Percentiles rank a stretch among this genome's conserved stretches.
These are phyloP conservation scores for Excalfactoria chinensis DNA, from an alignment of 2,113 vertebrate species.

Conservation along the genomic window DNA sequence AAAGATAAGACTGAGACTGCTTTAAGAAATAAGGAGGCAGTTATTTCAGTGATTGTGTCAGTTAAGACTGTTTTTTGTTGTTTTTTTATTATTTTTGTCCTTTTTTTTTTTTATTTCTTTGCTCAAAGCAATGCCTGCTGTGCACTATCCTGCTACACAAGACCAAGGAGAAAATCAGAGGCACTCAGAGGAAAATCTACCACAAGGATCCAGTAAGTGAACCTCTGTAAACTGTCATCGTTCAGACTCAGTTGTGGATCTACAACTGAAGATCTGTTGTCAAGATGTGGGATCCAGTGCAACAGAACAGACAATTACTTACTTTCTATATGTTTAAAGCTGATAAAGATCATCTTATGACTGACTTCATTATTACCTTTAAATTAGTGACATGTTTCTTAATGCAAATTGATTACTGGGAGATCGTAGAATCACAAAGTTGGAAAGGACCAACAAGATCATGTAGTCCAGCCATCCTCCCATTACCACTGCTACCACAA, in stretches of 20 bases:
- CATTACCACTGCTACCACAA: too few relatives aligned
- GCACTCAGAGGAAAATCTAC: not conserved
- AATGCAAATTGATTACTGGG: not conserved
- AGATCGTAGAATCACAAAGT: not conserved
- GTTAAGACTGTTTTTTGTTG: not conserved
- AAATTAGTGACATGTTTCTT: not conserved
- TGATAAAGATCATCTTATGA: not conserved
- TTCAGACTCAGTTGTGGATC: not conserved
- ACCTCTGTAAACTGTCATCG: not conserved
- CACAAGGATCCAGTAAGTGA: not conserved
- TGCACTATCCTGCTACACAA: rapidly evolving
- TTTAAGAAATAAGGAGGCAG: not conserved
- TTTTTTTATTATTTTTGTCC: too few relatives aligned
- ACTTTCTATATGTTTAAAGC: not conserved
- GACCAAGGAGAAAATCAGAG: not conserved
- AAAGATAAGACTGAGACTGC: not conserved
- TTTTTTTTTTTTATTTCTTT: not conserved
- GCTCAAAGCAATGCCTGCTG: not conserved
- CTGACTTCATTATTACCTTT: not conserved
- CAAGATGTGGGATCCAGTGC: not conserved
- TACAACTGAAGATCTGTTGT: not conserved
- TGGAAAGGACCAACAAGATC: too few relatives aligned
- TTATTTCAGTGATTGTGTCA: not conserved
- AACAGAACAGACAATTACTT: not conserved
- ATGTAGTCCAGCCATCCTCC: too few relatives aligned